Base-by-base conservation (phyloP, 2,888 invertebrate species). In the Dusona sp. region DNA sequence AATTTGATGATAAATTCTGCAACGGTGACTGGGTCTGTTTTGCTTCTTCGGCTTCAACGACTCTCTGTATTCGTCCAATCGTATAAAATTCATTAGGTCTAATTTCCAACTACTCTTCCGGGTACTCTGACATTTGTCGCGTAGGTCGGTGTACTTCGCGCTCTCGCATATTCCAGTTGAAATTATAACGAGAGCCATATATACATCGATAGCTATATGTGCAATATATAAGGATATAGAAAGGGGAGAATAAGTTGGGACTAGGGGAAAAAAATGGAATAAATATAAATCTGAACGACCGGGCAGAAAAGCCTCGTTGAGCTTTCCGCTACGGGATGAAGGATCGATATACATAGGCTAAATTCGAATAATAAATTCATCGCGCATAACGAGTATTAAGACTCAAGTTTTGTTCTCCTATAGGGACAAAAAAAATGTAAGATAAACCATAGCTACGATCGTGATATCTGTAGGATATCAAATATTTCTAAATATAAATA, bases 161-260 rank as follows among this genome's bases (percentile, higher is more conserved):
- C 80, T 86, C 80, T 87, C 61, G 77, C 75, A 72, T 51, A 80
- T 81, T 81, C 45, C 65, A 65, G 16, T 42, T 16, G 38, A 42
- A 74, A 64, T 74, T 65, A 65, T 54, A 65, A 65, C 51, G 65
- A 73, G 65, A 73, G 38, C 29, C 25, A 61, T 9, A 54, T 3
- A 70, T 19, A 61, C 7, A 38, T 33, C 45, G 33, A 61, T 33
- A 22, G 51, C 33, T 75, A 11, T 64, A 75, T 29, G 45, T 9
- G 61, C 38, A 9, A 45, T 1, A n/a, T 19, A 25, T 42, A 13
- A 42, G 42, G 42, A 13, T 11, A 42, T 42, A 13, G 3, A 65
- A 29, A 61, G 2, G 42, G 25, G 54, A 45, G 70, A 57, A 16
- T 16, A 33, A 61, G 70, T 48, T 61, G 61, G 42, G 42, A 57